Percentiles rank a stretch among this genome's conserved stretches.
Evolutionary conservation across 2,113 vertebrate genomes (phyloP).

Genomic region (Microtus pennsylvanicus): DNA sequence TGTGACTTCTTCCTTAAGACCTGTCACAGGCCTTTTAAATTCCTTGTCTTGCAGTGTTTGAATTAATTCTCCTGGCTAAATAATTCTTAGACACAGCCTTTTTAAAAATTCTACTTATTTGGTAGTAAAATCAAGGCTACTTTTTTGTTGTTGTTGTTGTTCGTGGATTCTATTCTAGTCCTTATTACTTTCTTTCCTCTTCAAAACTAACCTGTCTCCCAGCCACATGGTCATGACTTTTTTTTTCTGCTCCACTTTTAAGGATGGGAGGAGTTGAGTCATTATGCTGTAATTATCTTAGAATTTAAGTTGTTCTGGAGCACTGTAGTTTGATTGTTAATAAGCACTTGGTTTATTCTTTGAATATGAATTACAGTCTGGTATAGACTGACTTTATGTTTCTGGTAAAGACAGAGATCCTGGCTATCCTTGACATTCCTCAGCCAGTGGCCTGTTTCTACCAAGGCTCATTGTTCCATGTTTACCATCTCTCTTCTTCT

Average conservation of each 20-base stretch:
- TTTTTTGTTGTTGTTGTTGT: constrained; percentile 75
- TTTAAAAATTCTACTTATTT: constrained; percentile 15
- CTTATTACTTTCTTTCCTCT: neutral
- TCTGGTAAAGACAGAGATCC: neutral
- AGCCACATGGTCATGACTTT: neutral
- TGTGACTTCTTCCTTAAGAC: neutral
- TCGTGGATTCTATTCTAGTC: constrained; percentile 70
- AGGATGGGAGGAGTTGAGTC: constrained; percentile 80
- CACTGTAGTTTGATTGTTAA: constrained; percentile 86
- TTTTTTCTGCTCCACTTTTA: constrained; percentile 46
- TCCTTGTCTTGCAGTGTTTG: constrained; percentile 14
- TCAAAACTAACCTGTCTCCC: neutral
- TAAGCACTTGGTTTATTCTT: constrained; percentile 84
- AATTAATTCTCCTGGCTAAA: constrained; percentile 23
- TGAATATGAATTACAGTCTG: constrained; percentile 81
- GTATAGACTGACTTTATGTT: neutral
- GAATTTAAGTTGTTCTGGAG: constrained; percentile 80
- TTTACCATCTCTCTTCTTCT: neutral
- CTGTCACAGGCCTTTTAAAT: neutral
- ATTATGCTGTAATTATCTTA: constrained; percentile 85
- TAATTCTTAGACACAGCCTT: constrained; percentile 18
- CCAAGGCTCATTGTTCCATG: neutral
- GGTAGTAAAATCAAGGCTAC: constrained; percentile 74
- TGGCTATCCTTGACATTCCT: neutral
- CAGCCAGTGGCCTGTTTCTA: neutral